phyloP scores from a whole-genome alignment of 2,113 vertebrate species.

The Vireo altiloquus region DNA sequence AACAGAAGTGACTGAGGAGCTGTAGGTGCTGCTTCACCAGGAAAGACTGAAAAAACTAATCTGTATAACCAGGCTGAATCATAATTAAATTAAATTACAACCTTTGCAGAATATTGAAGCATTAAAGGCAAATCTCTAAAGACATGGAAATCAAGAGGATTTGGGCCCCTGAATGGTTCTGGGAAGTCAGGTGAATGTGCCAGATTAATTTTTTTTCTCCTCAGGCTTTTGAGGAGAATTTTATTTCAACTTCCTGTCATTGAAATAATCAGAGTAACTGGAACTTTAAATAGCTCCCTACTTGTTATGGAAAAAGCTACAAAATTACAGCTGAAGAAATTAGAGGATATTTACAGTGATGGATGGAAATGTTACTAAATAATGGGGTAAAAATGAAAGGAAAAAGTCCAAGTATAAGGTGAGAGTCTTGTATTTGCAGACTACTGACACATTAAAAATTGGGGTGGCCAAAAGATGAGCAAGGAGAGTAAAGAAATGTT shows the following conservation, averaged over 20 bases:
- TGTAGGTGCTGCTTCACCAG: not conserved
- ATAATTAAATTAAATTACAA: not conserved
- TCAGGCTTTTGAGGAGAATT: not conserved
- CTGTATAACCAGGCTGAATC: not conserved
- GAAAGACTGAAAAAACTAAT: not conserved
- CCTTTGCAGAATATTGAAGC: not conserved
- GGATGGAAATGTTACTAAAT: not conserved
- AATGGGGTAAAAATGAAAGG: not conserved
- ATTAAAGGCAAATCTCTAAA: not conserved
- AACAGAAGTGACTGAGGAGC: not conserved
- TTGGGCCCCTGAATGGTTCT: not conserved
- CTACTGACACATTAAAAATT: not conserved
- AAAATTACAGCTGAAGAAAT: not conserved
- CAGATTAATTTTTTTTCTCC: not conserved
- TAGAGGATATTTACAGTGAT: not conserved
- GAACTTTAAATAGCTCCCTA: not conserved
- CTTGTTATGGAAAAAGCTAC: not conserved
- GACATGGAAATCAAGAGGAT: not conserved
- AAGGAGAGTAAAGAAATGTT: not conserved
- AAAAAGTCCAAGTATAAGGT: not conserved
- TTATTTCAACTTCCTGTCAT: not conserved
- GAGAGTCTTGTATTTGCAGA: not conserved
- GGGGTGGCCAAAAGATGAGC: not conserved
- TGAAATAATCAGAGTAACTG: not conserved
- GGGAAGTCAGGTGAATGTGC: not conserved